These are phyloP conservation scores for Berghia stephanieae DNA, from an alignment of 1,140 invertebrate species.

Conservation along the genomic window DNA sequence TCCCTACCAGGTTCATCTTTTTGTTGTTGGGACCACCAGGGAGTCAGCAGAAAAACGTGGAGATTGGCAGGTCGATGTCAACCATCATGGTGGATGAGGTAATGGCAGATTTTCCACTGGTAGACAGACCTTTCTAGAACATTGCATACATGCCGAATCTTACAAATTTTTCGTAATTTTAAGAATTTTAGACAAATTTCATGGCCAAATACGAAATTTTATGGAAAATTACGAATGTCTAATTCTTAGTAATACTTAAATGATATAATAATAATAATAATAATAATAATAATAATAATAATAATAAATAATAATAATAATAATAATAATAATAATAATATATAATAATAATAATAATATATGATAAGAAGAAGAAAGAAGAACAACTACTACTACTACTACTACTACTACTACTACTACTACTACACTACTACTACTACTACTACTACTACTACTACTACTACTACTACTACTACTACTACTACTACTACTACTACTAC, in stretches of 20 bases:
- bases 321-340: too few relatives aligned
- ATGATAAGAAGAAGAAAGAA: too few relatives aligned
- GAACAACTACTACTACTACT: background rate
- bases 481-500: slow-evolving; percentile 7
- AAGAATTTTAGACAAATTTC: too few relatives aligned
- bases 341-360: too few relatives aligned
- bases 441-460: slow-evolving; percentile 8
- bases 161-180: too few relatives aligned
- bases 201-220: too few relatives aligned
- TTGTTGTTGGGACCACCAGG: slow-evolving; percentile 88
- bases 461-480: slow-evolving; percentile 7
- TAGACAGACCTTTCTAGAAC: background rate
- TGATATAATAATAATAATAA: too few relatives aligned
- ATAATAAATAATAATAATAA: too few relatives aligned
- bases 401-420: slow-evolving; percentile 7
- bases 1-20: slow-evolving; percentile 96
- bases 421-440: slow-evolving; percentile 6
- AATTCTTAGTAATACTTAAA: too few relatives aligned
- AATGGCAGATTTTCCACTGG: slow-evolving; percentile 27
- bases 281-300: too few relatives aligned
- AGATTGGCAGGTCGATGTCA: slow-evolving; percentile 93
- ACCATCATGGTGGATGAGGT: slow-evolving; percentile 95
- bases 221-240: too few relatives aligned
- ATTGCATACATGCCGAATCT: too few relatives aligned
- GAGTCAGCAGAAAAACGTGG: slow-evolving; percentile 84